Evolutionary conservation across 2,113 vertebrate genomes (phyloP), one percentile per base, ranked within the genome.

Genomic region (Mirza zaza): DNA sequence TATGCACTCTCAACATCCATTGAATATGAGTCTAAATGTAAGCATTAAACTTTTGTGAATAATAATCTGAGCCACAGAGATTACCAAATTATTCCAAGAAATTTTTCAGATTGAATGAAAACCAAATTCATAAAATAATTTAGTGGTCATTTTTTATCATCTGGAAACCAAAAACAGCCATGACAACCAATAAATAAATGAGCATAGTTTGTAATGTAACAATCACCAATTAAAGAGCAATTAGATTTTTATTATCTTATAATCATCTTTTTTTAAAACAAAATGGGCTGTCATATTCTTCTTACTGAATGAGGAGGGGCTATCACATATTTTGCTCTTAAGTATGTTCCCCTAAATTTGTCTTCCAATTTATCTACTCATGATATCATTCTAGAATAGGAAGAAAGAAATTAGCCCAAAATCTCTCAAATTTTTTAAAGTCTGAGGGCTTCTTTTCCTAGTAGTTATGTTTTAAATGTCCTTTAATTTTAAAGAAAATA

Each of bases 81-180:
- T 83, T 68, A 12, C 34, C 39, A 61, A 71, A 15, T 65, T 93
- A 91, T 59, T 63, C 10, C 29, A 77, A 93, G 63, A 13, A 65
- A 67, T 39, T 77, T 87, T 93, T 95, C 73, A 82, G 39, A 7
- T 79, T 81, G 14, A 90, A 95, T n/a, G 59, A 70, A 95, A 85
- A 29, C 0, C 25, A 90, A 92, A 91, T 73, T 77, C 21, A 88
- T 73, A 63, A 92, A 93, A 76, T 63, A 81, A 92, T 36, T 91
- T 90, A 25, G 9, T 68, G 8, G 65, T 61, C 11, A 80, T 63
- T 57, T 90, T 34, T 73, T 80, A 63, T 12, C 25, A 76, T 59
- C 68, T 57, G n/a, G 61, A 91, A 80, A 92, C 15, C 68, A 42
- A 11, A 50, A 84, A 88, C 32, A 76, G 17, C 7, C 52, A 42